Evolutionary conservation across 2,113 vertebrate genomes (phyloP).

Genomic region (Anoplopoma fimbria): DNA sequence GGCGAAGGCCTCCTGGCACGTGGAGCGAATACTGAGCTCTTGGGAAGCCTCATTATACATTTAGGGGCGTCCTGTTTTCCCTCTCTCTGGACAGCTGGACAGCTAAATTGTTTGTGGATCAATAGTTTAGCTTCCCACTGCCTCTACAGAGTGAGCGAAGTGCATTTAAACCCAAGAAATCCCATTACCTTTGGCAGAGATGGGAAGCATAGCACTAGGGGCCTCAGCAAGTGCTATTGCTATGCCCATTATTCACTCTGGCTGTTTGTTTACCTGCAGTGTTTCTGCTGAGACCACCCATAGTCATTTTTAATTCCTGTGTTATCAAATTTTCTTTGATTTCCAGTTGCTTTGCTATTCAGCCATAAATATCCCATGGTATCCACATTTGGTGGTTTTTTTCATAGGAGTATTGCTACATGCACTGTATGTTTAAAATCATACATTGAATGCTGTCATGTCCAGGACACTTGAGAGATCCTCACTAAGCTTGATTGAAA

Average conservation of each 20-base stretch:
- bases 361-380: slow-evolving; percentile 2
- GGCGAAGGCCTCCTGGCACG: slow-evolving; percentile 62
- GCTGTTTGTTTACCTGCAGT: slow-evolving; percentile 65
- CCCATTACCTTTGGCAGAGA: slow-evolving; percentile 79
- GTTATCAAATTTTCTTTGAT: slow-evolving; percentile 7
- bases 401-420: background rate
- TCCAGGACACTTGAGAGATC: background rate
- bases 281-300: slow-evolving; percentile 42
- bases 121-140: slow-evolving; percentile 81
- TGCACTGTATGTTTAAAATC: slow-evolving; percentile 22
- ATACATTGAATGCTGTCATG: slow-evolving; percentile 9
- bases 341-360: background rate
- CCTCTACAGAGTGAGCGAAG: slow-evolving; percentile 72
- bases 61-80: slow-evolving; percentile 75
- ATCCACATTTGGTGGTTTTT: background rate
- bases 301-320: background rate
- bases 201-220: slow-evolving; percentile 67
- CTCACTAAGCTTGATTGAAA: slow-evolving; percentile 32
- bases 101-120: slow-evolving; percentile 83
- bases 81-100: slow-evolving; percentile 72
- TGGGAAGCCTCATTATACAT: slow-evolving; percentile 77
- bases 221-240: slow-evolving; percentile 58
- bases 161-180: slow-evolving; percentile 81
- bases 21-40: slow-evolving; percentile 72
- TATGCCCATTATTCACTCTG: slow-evolving; percentile 64